phyloP scores from a whole-genome alignment of 2,888 invertebrate species.

The Dendrolimus pini region DNA sequence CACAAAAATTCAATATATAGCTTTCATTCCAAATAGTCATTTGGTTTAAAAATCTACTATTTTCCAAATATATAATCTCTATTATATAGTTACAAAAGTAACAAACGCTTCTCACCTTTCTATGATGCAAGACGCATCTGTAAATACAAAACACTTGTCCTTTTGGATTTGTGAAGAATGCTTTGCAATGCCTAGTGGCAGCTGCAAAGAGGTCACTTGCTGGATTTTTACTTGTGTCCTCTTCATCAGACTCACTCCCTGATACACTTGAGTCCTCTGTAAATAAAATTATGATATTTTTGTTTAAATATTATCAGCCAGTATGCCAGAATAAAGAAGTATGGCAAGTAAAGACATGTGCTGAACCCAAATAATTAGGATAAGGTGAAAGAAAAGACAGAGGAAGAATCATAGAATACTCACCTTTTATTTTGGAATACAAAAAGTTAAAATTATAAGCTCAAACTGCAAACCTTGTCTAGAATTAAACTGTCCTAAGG shows the following conservation, averaged over 20 bases:
- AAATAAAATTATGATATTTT: conserved; percentile 6
- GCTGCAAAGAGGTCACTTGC: conserved; percentile 63
- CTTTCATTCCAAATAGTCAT: no score
- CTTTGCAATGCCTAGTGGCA: conserved; percentile 81
- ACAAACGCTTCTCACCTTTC: conserved; percentile 70
- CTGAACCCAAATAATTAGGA: no score
- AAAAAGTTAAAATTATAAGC: no score
- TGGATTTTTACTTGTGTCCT: conserved; percentile 38
- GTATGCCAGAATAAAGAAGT: no score
- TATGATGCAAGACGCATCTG: conserved; percentile 82
- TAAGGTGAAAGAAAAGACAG: no score
- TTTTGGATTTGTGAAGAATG: conserved; percentile 82
- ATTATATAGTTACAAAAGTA: no score
- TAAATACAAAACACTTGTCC: conserved; percentile 85
- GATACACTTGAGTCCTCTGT: conserved; percentile 64
- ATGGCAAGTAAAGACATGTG: no score
- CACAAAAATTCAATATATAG: no score
- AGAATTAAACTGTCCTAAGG: conserved; percentile 56
- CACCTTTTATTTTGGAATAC: no score
- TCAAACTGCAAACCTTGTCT: conserved; percentile 40
- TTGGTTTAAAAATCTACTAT: no score
- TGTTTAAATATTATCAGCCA: neutral
- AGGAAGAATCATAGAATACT: neutral
- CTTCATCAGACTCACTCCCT: conserved; percentile 63
- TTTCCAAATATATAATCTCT: no score